A percentile compares a stretch with the other conserved stretches of the same genome.
These are phyloP conservation scores for Pantherophis vulpinus DNA, from an alignment of 2,797 vertebrate genomes.

Conservation along the genomic window DNA sequence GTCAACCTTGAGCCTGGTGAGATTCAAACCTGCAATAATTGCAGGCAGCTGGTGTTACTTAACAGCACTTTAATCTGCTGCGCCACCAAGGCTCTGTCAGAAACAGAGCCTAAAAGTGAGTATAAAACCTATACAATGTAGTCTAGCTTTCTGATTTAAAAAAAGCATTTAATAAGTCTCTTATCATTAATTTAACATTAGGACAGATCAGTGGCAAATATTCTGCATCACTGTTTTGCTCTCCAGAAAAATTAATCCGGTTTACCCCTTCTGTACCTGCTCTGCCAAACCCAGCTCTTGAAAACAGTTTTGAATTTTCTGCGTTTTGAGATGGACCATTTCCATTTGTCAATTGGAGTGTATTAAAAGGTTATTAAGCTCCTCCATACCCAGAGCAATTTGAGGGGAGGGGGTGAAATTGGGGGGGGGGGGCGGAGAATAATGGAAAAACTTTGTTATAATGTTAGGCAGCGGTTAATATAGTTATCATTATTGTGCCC, in stretches of 20 bases:
- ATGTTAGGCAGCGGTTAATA: constrained; percentile 76
- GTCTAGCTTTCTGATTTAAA: constrained; percentile 53
- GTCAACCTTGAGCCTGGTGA: too few relatives aligned
- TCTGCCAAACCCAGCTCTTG: constrained; percentile 15
- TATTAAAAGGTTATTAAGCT: constrained; percentile 63
- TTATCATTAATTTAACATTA: constrained; percentile 59
- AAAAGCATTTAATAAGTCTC: constrained; percentile 62
- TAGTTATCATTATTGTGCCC: constrained; percentile 79
- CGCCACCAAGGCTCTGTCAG: not conserved
- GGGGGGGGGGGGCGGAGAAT: not conserved
- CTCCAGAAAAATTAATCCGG: constrained; percentile 50
- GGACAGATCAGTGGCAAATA: constrained; percentile 53
- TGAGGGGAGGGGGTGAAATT: not conserved
- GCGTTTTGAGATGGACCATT: constrained; percentile 60
- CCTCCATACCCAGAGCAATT: constrained; percentile 55
- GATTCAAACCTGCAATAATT: too few relatives aligned
- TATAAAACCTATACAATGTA: constrained; percentile 14
- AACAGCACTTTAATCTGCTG: too few relatives aligned
- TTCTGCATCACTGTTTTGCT: constrained; percentile 51
- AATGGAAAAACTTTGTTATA: constrained; percentile 71
- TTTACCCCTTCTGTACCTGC: not conserved
- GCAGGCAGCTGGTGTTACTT: too few relatives aligned
- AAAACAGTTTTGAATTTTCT: constrained; percentile 62
- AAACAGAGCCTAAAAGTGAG: rapidly evolving
- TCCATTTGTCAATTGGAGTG: constrained; percentile 69